Conservation (phyloP, 2,113 vertebrate species). For the Poeciliopsis prolifica region DNA sequence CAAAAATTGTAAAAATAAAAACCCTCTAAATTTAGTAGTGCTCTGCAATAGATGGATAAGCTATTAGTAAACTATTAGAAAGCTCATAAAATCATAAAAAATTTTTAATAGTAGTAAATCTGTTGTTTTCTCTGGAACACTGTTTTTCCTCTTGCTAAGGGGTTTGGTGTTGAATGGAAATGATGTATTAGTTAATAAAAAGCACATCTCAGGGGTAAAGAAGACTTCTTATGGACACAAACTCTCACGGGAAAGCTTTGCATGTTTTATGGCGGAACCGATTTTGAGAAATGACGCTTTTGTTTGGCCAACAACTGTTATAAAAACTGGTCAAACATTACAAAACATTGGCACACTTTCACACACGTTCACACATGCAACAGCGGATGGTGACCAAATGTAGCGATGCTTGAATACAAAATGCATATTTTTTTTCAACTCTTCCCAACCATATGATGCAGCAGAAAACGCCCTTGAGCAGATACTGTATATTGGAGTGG, state of each 20-base stretch:
- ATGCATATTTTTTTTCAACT: neutral
- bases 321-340: constrained; percentile 37
- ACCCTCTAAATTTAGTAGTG: neutral
- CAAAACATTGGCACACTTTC: constrained; percentile 19
- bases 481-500: neutral
- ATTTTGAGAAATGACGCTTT: constrained; percentile 18
- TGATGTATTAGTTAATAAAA: neutral
- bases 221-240: constrained; percentile 17
- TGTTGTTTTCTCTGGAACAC: neutral
- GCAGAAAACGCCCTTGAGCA: neutral
- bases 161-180: neutral
- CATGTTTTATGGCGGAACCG: constrained; percentile 28
- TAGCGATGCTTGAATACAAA: neutral
- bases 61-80: neutral
- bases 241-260: constrained; percentile 7
- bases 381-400: constrained; percentile 12
- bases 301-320: constrained; percentile 21
- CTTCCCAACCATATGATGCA: neutral
- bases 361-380: neutral
- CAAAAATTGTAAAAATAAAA: neutral
- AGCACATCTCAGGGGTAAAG: neutral
- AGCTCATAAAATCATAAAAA: neutral
- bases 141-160: neutral
- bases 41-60: neutral
- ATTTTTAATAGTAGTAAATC: neutral